Evolutionary conservation across 2,797 vertebrate species (phyloP).

Genomic region (Protonibea diacanthus): DNA sequence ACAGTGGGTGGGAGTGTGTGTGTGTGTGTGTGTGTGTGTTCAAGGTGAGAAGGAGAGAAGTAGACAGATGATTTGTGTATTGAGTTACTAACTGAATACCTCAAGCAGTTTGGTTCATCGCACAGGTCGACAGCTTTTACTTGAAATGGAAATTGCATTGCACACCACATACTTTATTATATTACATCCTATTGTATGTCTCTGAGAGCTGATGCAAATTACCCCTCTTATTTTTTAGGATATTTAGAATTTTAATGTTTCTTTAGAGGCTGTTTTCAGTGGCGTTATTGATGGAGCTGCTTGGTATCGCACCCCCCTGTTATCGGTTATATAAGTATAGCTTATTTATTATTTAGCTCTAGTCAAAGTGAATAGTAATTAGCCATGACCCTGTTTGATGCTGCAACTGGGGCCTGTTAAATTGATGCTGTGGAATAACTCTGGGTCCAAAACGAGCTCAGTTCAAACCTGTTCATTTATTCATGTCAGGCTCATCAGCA

Average conservation of each 20-base stretch:
- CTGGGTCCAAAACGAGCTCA: conserved; percentile 64
- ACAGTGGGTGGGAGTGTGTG: conserved; percentile 9
- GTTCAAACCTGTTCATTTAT: conserved; percentile 76
- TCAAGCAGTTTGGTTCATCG: conserved; percentile 43
- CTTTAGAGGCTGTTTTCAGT: conserved; percentile 39
- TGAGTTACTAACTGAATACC: conserved; percentile 42
- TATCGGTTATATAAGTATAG: conserved; percentile 68
- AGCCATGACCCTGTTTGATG: conserved; percentile 77
- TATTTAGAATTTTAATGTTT: conserved; percentile 25
- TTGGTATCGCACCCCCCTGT: conserved; percentile 15
- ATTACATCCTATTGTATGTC: conserved; percentile 16
- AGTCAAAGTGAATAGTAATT: conserved; percentile 79
- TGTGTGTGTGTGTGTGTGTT: conserved; percentile 15
- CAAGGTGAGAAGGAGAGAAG: conserved; percentile 44
- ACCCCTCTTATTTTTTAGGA: conserved; percentile 10
- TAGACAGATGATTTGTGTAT: conserved; percentile 39
- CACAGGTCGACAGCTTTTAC: conserved; percentile 35
- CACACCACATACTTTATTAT: conserved; percentile 11
- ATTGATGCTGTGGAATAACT: conserved; percentile 72
- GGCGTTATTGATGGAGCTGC: conserved; percentile 40
- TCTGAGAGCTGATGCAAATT: conserved; percentile 19
- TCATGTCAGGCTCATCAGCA: conserved; percentile 68
- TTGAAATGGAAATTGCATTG: conserved; percentile 45
- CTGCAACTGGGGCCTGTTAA: conserved; percentile 74
- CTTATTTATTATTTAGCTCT: conserved; percentile 77